Evolutionary conservation across 1,140 invertebrate species (phyloP), one percentile per base, ranked within the genome.

Genomic region (Drosophila eugracilis): DNA sequence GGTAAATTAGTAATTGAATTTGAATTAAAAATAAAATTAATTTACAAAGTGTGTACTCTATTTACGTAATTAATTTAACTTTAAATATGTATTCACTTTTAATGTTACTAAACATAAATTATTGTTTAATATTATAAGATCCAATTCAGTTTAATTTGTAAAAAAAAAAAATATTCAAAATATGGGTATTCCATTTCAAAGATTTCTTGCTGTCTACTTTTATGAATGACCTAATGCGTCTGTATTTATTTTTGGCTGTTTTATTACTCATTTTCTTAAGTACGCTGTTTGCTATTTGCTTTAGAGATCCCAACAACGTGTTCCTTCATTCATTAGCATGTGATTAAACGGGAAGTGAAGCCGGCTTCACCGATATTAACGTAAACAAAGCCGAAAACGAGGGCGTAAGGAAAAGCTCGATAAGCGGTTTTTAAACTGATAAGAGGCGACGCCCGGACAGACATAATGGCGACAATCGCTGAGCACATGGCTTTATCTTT

Each of bases 391-490:
- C 19, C 14, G 10, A 69, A 57, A 50, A 70, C 32, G 34, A 22
- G 28, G 45, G 22, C 48, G 45, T n/a, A n/a, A 41, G 10, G 58
- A 32, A 66, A 55, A 5, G 6, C 17, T n/a, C 17, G 80, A 72
- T 79, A 72, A 79, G 55, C 47, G 41, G 34, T 26, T 14, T 41
- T 14, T 3, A 19, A 24, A 15, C 17, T 50, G 78, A 78, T 83
- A 83, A 73, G 37, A 41, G 3, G 19, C 22, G 14, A 9, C 4
- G 24, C 47, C 49, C 10, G 26, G 1, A 12, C 57, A 77, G 81
- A 86, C 80, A 39, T 57, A 52, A 63, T 79, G 80, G 77, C 76
- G 67, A 7, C 60, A 19, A 19, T 5, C 17, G 7, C 1, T 3
- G 14, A 62, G 30, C 63, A 63, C 48, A 80, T 59, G 67, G 28